Conservation (phyloP, 2,113 vertebrate species). For the Aviceda subcristata region DNA sequence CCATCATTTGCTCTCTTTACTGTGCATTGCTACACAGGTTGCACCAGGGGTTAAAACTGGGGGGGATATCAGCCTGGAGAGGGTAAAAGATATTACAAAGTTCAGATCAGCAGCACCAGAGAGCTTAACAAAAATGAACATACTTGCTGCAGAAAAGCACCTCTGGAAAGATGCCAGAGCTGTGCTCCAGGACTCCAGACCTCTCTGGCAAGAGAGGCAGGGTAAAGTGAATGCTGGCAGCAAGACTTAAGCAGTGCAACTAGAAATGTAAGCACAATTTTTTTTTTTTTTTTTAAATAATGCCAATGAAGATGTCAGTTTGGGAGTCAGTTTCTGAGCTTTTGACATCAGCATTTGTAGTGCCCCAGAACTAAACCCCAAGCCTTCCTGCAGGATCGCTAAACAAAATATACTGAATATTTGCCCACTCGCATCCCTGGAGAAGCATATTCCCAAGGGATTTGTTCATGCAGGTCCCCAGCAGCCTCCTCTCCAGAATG, state of each 20-base stretch:
- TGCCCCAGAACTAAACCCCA: neutral
- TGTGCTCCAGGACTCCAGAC: neutral
- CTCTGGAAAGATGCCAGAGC: neutral
- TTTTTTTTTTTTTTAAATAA: neutral
- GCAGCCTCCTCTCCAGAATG: neutral
- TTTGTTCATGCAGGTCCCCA: neutral
- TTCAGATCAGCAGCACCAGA: neutral
- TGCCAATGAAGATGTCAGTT: neutral
- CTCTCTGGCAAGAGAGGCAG: neutral
- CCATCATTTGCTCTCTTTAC: neutral
- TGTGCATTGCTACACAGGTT: fast-evolving
- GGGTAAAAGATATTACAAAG: neutral
- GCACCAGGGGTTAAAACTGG: neutral
- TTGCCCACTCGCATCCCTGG: neutral
- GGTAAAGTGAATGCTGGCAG: neutral
- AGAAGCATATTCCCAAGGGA: neutral
- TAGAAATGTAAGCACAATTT: neutral
- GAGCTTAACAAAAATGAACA: neutral
- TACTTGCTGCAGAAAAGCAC: neutral
- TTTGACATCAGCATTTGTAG: neutral
- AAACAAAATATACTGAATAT: neutral
- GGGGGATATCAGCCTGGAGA: neutral
- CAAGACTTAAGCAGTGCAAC: neutral
- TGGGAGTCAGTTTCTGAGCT: neutral
- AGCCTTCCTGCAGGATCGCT: neutral